A percentile compares a stretch with the other conserved stretches of the same genome.
Evolutionary conservation across 2,888 invertebrate genomes (phyloP).

Genomic region (Stenolophus ochropezus): DNA sequence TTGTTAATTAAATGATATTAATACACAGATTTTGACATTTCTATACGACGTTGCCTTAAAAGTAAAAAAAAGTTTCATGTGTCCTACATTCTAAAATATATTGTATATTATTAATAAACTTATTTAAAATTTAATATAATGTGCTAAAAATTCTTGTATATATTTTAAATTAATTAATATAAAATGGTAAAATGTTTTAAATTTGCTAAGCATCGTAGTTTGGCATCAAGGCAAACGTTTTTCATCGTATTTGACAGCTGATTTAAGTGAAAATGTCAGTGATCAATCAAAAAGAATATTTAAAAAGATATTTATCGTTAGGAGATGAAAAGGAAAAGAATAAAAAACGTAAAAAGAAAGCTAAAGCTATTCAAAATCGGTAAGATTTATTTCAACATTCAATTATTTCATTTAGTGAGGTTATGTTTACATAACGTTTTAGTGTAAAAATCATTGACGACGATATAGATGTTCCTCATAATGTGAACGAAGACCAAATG

Average conservation of each 20-base stretch:
- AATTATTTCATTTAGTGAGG: slow-evolving; percentile 10
- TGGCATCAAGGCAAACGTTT: slow-evolving; percentile 29
- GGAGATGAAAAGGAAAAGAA: slow-evolving; percentile 79
- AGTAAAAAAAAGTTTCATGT: not conserved
- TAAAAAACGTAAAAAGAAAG: slow-evolving; percentile 79
- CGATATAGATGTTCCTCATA: slow-evolving; percentile 81
- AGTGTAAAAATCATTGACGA: slow-evolving; percentile 92
- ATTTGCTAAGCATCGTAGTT: not conserved
- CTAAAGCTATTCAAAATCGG: slow-evolving; percentile 64
- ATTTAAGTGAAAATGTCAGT: slow-evolving; percentile 70
- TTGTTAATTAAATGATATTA: not conserved
- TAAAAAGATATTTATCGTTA: slow-evolving; percentile 84
- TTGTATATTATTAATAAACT: not conserved
- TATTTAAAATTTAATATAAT: not conserved
- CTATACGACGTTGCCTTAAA: slow-evolving; percentile 22
- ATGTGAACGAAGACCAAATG: slow-evolving; percentile 79
- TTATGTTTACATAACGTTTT: slow-evolving; percentile 66
- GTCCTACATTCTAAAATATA: not conserved
- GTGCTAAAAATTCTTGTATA: not conserved
- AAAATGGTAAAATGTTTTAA: not conserved
- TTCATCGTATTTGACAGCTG: slow-evolving; percentile 27
- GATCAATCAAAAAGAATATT: slow-evolving; percentile 85
- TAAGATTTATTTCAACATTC: slow-evolving; percentile 62
- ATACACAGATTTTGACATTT: slow-evolving; percentile 38
- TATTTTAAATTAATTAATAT: not conserved